phyloP scores from a whole-genome alignment of 2,113 vertebrate genomes.

The Gracilinanus agilis region DNA sequence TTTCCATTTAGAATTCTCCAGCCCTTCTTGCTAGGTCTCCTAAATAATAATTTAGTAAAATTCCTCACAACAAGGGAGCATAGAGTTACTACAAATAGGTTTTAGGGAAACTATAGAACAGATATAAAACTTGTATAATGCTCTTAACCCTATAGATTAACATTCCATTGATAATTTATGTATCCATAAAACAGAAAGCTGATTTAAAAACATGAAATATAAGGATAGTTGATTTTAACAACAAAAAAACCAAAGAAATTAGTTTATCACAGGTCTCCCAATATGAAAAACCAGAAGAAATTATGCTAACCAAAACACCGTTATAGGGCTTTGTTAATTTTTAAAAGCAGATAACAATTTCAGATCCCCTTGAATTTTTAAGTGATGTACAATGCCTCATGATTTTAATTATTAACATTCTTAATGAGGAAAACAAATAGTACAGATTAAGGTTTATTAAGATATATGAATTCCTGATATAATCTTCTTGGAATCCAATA shows the following conservation, averaged over 20 bases:
- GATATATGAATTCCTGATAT: constrained; percentile 6
- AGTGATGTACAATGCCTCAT: constrained; percentile 21
- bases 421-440: constrained; percentile 52
- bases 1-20: too few species aligned
- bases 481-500: constrained; percentile 52
- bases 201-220: not conserved
- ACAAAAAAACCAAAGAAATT: not conserved
- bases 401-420: constrained; percentile 59
- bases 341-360: constrained; percentile 24
- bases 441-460: constrained; percentile 24
- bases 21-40: too few species aligned
- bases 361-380: constrained; percentile 27
- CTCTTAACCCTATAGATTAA: not conserved
- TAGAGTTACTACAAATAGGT: not conserved
- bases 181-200: not conserved
- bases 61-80: too few species aligned
- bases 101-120: not conserved
- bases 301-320: not conserved
- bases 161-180: too few species aligned
- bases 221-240: constrained; percentile 11
- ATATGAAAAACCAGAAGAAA: constrained; percentile 28
- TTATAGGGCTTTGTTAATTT: not conserved
- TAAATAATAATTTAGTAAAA: too few species aligned
- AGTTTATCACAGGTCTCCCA: not conserved
- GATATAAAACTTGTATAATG: not conserved